Evolutionary conservation across 2,888 invertebrate genomes (phyloP).

Genomic region (Exephanes ischioxanthus): DNA sequence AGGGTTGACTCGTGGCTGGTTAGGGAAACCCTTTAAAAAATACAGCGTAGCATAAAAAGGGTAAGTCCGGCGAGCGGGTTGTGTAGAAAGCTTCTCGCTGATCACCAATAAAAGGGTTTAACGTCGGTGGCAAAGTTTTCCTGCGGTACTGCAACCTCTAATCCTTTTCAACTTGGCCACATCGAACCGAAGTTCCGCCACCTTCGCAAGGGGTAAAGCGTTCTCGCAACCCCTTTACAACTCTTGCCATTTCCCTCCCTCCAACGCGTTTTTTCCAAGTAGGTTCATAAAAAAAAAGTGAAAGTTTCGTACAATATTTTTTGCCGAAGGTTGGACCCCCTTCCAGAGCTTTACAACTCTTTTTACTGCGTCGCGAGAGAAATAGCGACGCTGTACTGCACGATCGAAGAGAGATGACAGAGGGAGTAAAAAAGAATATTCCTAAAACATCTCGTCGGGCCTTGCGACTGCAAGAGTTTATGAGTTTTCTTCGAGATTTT

Average conservation of each 20-base stretch:
- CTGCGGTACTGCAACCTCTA: slow-evolving; percentile 73
- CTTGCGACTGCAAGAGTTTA: slow-evolving; percentile 78
- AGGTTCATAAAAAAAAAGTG: slow-evolving; percentile 72
- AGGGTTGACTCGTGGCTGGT: slow-evolving; percentile 48
- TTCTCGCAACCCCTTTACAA: slow-evolving; percentile 78
- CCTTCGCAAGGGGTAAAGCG: slow-evolving; percentile 76
- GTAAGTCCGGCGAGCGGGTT: slow-evolving; percentile 79
- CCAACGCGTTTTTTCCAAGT: slow-evolving; percentile 12
- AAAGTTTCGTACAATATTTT: slow-evolving; percentile 73
- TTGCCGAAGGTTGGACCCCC: slow-evolving; percentile 49
- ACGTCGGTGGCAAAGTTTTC: slow-evolving; percentile 46
- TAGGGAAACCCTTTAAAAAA: slow-evolving; percentile 79
- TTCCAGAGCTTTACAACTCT: slow-evolving; percentile 74
- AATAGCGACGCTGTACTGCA: slow-evolving; percentile 9
- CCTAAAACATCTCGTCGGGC: slow-evolving; percentile 53
- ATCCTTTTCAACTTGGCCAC: slow-evolving; percentile 81
- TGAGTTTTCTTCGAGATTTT: slow-evolving; percentile 73
- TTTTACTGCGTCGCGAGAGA: slow-evolving; percentile 68
- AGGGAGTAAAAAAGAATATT: slow-evolving; percentile 63
- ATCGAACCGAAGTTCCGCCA: slow-evolving; percentile 73
- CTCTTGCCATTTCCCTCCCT: slow-evolving; percentile 69
- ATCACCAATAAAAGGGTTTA: slow-evolving; percentile 84
- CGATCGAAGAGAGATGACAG: slow-evolving; percentile 70
- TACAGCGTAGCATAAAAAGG: slow-evolving; percentile 78
- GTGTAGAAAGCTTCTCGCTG: slow-evolving; percentile 78